These are phyloP conservation scores for Micoletzkya japonica DNA, from an alignment of 2,888 invertebrate genomes.

Conservation along the genomic window DNA sequence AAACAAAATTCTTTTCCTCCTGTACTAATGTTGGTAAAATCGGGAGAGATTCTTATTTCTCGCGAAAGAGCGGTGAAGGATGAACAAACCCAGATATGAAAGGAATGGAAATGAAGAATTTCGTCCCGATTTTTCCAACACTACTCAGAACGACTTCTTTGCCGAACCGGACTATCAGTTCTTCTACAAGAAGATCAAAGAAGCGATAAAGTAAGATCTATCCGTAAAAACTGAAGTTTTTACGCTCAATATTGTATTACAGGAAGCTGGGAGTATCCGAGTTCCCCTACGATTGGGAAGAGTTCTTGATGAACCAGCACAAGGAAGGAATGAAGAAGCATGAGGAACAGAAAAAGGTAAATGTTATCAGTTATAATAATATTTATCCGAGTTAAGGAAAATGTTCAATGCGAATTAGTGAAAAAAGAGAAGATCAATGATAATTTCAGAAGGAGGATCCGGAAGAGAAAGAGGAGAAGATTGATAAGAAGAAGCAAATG, in stretches of 20 bases:
- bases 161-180: conserved; percentile 51
- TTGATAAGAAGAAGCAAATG: conserved; percentile 24
- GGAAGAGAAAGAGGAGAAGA: conserved; percentile 15
- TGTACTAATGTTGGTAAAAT: too few species aligned
- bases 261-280: conserved; percentile 29
- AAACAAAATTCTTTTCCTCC: too few species aligned
- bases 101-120: neutral
- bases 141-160: conserved; percentile 53
- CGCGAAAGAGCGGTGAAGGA: neutral
- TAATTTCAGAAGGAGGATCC: conserved; percentile 29
- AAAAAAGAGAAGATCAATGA: conserved; percentile 31
- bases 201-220: conserved; percentile 35
- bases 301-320: conserved; percentile 34
- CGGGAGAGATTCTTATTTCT: too few species aligned
- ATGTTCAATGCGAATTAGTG: neutral
- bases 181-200: conserved; percentile 45
- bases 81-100: neutral
- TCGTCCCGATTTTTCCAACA: too few species aligned
- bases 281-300: conserved; percentile 46
- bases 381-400: neutral
- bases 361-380: too few species aligned
- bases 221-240: neutral
- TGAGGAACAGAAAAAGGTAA: conserved; percentile 21
- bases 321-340: conserved; percentile 28
- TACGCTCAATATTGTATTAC: conserved; percentile 10